phyloP scores from a whole-genome alignment of 2,888 invertebrate genomes.

The Pristionchus mayeri region DNA sequence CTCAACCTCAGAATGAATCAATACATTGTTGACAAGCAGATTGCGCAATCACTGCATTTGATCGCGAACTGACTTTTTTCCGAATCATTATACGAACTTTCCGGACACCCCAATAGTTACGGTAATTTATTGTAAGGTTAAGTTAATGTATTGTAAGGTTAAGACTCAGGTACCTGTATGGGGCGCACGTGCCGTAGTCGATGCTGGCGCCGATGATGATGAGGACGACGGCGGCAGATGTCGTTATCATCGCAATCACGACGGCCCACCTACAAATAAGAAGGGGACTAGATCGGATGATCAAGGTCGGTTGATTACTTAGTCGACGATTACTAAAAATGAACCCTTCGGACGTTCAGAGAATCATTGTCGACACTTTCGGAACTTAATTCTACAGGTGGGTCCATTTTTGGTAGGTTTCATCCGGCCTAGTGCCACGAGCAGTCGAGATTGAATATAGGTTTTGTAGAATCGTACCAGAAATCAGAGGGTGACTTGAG shows the following conservation, averaged over 20 bases:
- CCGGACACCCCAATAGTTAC: too few species aligned
- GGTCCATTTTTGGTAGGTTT: too few species aligned
- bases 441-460: background rate
- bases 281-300: too few species aligned
- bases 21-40: too few species aligned
- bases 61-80: too few species aligned
- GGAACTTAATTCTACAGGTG: too few species aligned
- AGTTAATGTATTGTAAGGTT: background rate
- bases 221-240: conserved; percentile 70
- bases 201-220: conserved; percentile 69
- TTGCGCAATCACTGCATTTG: too few species aligned
- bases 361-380: background rate
- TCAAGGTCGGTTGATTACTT: background rate
- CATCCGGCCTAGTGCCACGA: too few species aligned
- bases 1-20: too few species aligned
- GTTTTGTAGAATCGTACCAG: conserved; percentile 61
- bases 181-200: conserved; percentile 63
- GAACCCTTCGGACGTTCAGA: background rate
- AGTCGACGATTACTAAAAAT: background rate
- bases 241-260: conserved; percentile 74
- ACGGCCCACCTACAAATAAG: conserved; percentile 73
- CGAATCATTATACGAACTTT: too few species aligned
- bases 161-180: conserved; percentile 48
- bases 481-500: conserved; percentile 75
- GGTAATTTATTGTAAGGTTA: background rate